phyloP scores from a whole-genome alignment of 1,140 invertebrate species.

The Ectropis grisescens region DNA sequence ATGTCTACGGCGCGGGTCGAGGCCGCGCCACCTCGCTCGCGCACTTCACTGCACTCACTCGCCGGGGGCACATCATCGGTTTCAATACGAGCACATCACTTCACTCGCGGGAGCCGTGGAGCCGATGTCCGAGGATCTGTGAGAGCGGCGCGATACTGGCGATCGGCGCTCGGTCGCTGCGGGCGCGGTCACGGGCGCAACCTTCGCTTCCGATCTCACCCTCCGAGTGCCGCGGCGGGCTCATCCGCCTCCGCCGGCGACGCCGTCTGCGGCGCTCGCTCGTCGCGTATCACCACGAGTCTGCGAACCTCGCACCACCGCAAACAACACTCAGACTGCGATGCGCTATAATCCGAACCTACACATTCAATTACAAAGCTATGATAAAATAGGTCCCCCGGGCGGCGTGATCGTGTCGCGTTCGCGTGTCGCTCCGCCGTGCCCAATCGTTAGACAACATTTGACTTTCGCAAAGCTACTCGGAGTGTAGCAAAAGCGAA shows the following conservation, averaged over 20 bases:
- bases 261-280: too few species aligned
- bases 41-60: slow-evolving; percentile 48
- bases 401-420: slow-evolving; percentile 22
- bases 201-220: slow-evolving; percentile 57
- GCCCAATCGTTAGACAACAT: slow-evolving; percentile 45
- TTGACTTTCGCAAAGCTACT: slow-evolving; percentile 45
- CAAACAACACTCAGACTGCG: too few species aligned
- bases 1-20: slow-evolving; percentile 38
- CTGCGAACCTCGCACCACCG: too few species aligned
- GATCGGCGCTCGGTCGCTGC: slow-evolving; percentile 22
- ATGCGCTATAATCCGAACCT: not conserved
- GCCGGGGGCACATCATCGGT: slow-evolving; percentile 43
- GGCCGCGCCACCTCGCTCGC: slow-evolving; percentile 31
- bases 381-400: slow-evolving; percentile 8
- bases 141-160: slow-evolving; percentile 53
- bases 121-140: slow-evolving; percentile 47
- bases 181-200: slow-evolving; percentile 63
- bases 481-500: slow-evolving; percentile 29
- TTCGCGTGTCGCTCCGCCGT: slow-evolving; percentile 50
- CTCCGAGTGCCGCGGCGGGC: slow-evolving; percentile 26
- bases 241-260: not conserved
- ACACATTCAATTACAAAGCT: not conserved
- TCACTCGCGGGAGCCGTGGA: slow-evolving; percentile 20
- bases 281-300: too few species aligned
- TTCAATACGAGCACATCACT: slow-evolving; percentile 32